Conservation (phyloP, 2,113 vertebrate species). For the Alces alces region DNA sequence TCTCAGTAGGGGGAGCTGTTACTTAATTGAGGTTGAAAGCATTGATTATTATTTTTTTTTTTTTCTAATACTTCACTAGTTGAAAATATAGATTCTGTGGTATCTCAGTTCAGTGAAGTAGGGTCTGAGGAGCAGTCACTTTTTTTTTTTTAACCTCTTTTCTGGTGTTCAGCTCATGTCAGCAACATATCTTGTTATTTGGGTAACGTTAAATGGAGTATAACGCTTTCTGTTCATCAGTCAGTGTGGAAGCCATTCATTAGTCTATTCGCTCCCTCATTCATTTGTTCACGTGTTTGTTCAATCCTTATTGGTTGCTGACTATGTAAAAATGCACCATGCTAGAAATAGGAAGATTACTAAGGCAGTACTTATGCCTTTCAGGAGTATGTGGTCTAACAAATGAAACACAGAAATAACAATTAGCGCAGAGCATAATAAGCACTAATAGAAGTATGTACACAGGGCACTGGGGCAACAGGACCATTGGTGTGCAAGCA, state of each 20-base stretch:
- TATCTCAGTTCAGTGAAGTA: background rate
- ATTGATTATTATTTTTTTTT: background rate
- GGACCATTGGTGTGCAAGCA: background rate
- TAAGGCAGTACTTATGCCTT: background rate
- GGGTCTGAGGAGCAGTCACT: background rate
- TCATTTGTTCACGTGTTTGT: background rate
- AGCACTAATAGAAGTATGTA: background rate
- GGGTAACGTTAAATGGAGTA: background rate
- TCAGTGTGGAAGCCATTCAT: background rate
- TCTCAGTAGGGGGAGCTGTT: background rate
- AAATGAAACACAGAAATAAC: background rate
- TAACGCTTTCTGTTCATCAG: background rate
- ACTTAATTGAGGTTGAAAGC: conserved; percentile 37
- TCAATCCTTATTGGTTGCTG: background rate
- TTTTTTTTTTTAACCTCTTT: background rate
- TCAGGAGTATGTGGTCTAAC: background rate
- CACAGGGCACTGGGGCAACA: background rate
- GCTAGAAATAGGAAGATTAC: background rate
- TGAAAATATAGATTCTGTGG: background rate
- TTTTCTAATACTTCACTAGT: background rate
- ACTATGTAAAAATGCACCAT: background rate
- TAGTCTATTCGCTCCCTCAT: background rate
- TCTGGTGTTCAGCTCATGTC: background rate
- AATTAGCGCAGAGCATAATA: background rate
- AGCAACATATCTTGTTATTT: background rate